Evolutionary conservation across 2,888 invertebrate genomes (phyloP), one percentile per base, ranked within the genome.

Genomic region (Unio delphinus): DNA sequence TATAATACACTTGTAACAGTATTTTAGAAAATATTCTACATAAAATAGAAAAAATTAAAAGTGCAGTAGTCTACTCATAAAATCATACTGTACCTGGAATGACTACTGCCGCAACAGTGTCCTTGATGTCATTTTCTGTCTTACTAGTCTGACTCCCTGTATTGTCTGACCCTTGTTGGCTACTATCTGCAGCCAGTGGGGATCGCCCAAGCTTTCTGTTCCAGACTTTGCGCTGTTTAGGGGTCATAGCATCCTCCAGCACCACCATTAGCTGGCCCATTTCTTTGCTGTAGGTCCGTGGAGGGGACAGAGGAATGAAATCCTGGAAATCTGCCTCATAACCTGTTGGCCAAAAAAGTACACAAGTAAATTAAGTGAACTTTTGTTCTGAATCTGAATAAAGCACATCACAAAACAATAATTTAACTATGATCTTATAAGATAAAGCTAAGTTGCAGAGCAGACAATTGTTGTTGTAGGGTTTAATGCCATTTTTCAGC

Each of bases 271-370:
- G 72, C 45, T 80, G 77, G 26, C 83, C 83, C n/a, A 74, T 81
- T 30, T 81, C 79, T 26, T 76, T 64, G 62, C 80, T 80, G 62
- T 79, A 80, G 34, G 76, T 76, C 61, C 81, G 74, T 15, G 75
- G 78, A 23, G 85, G 85, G 4, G 85, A 83, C 30, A 80, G 65
- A 2, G 86, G 86, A 55, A 86, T 69, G 65, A 81, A 72, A 60
- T 83, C 81, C 28, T 70, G 78, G 4, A 85, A 73, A 17, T 83
- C 79, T n/a, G 79, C 67, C 56, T 82, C 85, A 57, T 83, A 78
- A 64, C 86, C 86, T 86, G 64, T 3, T 56, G 68, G 56, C 65
- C 17, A 68, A 62, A 23, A 59, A 61, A 55, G 55, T 45, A 61
- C 57, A 18, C 17, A 23, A 26, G 8, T 58, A 58, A 58, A 23